A percentile compares a stretch with the other conserved stretches of the same genome.
Conservation (phyloP, 1,140 invertebrate genomes). For the Hydropsyche tenuis region DNA sequence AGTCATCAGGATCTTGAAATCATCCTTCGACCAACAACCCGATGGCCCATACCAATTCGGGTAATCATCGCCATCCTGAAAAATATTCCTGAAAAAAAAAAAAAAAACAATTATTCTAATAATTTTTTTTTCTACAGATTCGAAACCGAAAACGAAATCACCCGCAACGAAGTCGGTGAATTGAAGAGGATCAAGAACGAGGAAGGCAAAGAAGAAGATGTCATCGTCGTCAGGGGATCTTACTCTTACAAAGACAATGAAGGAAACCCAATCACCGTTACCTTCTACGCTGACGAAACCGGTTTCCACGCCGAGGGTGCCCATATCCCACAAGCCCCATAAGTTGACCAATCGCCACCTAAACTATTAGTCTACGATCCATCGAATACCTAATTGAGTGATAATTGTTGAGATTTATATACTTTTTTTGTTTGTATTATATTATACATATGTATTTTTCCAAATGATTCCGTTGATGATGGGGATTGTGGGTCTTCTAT, state of each 20-base stretch:
- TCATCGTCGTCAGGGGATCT: conserved; percentile 55
- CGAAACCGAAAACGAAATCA: conserved; percentile 56
- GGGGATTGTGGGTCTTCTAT: conserved; percentile 7
- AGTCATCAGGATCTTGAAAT: conserved; percentile 54
- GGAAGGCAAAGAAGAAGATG: conserved; percentile 57
- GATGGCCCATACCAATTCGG: conserved; percentile 55
- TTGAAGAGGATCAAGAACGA: conserved; percentile 57
- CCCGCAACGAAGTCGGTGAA: conserved; percentile 55
- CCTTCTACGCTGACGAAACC: conserved; percentile 59
- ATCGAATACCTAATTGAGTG: conserved; percentile 19
- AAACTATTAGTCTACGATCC: neutral
- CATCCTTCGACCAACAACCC: conserved; percentile 54
- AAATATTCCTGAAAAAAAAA: neutral
- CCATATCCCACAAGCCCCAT: conserved; percentile 63
- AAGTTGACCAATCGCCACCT: neutral
- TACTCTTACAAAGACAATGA: conserved; percentile 47
- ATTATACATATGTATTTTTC: neutral
- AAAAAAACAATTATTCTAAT: neutral
- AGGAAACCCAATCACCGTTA: conserved; percentile 53
- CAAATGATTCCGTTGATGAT: neutral
- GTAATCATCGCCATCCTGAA: conserved; percentile 53
- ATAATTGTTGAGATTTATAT: conserved; percentile 18
- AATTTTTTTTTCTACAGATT: conserved; percentile 52
- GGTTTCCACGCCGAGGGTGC: conserved; percentile 61
- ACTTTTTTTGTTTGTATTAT: conserved; percentile 3